These are phyloP conservation scores for Eupithecia exiguata DNA, from an alignment of 2,888 invertebrate genomes.

Conservation along the genomic window DNA sequence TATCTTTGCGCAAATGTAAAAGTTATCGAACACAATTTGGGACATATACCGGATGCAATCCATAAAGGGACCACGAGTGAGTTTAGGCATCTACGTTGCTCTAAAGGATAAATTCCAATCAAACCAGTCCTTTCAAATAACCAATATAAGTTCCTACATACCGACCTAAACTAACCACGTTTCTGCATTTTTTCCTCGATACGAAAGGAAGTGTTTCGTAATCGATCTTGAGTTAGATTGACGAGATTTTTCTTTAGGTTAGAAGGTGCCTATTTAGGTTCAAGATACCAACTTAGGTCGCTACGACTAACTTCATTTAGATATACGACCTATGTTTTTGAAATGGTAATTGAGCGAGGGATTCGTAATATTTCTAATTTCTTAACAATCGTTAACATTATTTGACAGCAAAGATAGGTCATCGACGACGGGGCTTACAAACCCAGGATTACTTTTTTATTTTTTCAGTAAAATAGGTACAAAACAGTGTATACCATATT, in stretches of 20 bases:
- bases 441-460: too few relatives aligned
- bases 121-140: conserved; percentile 11
- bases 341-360: background rate
- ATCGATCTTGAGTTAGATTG: conserved; percentile 18
- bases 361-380: background rate
- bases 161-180: background rate
- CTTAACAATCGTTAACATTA: background rate
- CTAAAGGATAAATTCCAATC: background rate
- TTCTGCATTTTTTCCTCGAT: conserved; percentile 18
- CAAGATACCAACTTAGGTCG: background rate
- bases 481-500: too few relatives aligned
- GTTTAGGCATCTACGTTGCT: background rate
- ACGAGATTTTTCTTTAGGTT: conserved; percentile 18
- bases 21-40: background rate
- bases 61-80: background rate
- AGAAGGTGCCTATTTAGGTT: background rate
- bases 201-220: conserved; percentile 31
- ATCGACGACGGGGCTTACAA: too few relatives aligned
- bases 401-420: too few relatives aligned
- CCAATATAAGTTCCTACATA: conserved; percentile 1
- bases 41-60: conserved; percentile 1
- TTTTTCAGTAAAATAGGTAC: too few relatives aligned
- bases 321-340: background rate
- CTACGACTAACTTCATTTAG: background rate
- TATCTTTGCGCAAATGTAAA: background rate